These are phyloP conservation scores for Drosophila orena DNA, from an alignment of 1,140 invertebrate genomes.

Conservation along the genomic window DNA sequence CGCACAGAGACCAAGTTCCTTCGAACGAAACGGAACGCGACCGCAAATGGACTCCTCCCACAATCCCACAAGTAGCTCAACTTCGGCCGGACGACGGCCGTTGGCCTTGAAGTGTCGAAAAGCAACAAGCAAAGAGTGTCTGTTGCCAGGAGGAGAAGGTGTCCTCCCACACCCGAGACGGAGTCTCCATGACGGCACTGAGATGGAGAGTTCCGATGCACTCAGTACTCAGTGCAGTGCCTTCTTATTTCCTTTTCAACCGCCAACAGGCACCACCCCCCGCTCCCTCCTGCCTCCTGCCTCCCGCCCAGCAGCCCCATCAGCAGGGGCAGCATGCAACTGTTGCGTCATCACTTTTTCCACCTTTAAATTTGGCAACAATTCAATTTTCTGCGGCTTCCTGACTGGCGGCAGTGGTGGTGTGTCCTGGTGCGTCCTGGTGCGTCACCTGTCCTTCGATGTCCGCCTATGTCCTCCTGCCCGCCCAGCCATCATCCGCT, in stretches of 20 bases:
- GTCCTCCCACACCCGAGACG: not conserved
- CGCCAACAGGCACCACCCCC: not conserved
- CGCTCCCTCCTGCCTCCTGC: not conserved
- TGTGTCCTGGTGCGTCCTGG: not conserved
- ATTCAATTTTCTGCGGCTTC: constrained; percentile 41
- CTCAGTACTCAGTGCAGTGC: not conserved
- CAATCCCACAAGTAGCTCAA: constrained; percentile 35
- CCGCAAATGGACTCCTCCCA: constrained; percentile 11
- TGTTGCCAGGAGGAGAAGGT: not conserved
- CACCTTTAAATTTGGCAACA: constrained; percentile 48
- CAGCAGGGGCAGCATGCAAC: constrained; percentile 16
- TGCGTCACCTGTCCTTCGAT: constrained; percentile 4
- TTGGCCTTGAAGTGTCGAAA: constrained; percentile 61
- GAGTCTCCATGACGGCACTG: not conserved
- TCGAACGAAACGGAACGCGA: constrained; percentile 9
- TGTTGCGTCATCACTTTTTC: constrained; percentile 37
- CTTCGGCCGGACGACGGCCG: constrained; percentile 16
- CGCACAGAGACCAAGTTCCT: not conserved
- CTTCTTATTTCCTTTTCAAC: constrained; percentile 38
- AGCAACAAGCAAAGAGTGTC: constrained; percentile 20
- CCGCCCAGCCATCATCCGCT: not conserved
- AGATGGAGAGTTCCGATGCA: not conserved
- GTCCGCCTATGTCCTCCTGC: too few relatives aligned
- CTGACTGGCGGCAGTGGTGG: not conserved
- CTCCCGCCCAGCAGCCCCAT: not conserved